Conservation (phyloP, 1,140 invertebrate species). For the Drosophila punjabiensis region DNA sequence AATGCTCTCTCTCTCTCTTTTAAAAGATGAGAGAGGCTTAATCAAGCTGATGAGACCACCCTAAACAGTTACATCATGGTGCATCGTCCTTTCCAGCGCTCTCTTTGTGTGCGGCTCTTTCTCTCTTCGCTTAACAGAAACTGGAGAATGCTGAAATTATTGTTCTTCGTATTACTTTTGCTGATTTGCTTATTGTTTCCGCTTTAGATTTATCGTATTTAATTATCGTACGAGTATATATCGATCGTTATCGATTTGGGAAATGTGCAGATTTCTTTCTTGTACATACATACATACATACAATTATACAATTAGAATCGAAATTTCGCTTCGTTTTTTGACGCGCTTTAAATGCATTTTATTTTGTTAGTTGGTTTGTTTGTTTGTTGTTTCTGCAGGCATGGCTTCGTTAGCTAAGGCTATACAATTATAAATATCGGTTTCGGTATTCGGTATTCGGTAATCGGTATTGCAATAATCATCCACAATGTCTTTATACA, state of each 20-base stretch:
- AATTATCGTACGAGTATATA: constrained; percentile 23
- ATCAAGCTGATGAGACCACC: background rate
- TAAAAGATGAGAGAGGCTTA: no score
- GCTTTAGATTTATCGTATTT: constrained; percentile 38
- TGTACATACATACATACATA: constrained; percentile 28
- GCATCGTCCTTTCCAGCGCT: background rate
- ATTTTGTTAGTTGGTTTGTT: constrained; percentile 58
- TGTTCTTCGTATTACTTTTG: constrained; percentile 76
- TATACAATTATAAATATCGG: constrained; percentile 47
- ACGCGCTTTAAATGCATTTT: constrained; percentile 74
- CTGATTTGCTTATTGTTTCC: constrained; percentile 61
- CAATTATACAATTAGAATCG: constrained; percentile 51
- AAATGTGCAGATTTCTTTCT: constrained; percentile 43
- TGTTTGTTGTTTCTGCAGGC: constrained; percentile 47
- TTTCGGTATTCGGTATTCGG: constrained; percentile 26
- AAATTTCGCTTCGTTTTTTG: constrained; percentile 59
- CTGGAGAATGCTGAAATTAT: constrained; percentile 72
- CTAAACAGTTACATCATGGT: background rate
- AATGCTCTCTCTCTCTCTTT: background rate
- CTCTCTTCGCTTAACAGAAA: constrained; percentile 59
- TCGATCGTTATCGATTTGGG: constrained; percentile 47
- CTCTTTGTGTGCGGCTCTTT: constrained; percentile 1
- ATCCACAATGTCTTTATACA: constrained; percentile 39
- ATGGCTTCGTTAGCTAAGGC: constrained; percentile 46
- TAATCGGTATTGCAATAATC: constrained; percentile 43